Conservation (phyloP, 2,888 invertebrate genomes). For the Drosophila greeni region DNA sequence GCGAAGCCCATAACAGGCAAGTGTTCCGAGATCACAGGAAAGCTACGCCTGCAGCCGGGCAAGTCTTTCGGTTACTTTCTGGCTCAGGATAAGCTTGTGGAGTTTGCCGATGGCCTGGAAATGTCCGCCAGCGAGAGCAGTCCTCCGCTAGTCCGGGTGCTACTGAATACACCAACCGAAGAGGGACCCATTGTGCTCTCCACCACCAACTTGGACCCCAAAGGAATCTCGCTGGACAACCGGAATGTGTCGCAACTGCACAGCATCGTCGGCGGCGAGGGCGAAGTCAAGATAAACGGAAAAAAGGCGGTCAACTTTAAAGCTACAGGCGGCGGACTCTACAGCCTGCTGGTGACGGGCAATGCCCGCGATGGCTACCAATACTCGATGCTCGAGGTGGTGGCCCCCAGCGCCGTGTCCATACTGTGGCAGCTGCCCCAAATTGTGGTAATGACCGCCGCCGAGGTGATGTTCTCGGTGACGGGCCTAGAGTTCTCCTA, state of each 20-base stretch:
- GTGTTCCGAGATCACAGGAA: slow-evolving; percentile 60
- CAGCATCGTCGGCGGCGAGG: slow-evolving; percentile 54
- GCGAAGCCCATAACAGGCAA: slow-evolving; percentile 61
- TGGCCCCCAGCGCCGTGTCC: slow-evolving; percentile 86
- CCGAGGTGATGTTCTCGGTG: slow-evolving; percentile 97
- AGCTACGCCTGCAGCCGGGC: slow-evolving; percentile 62
- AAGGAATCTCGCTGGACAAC: slow-evolving; percentile 30
- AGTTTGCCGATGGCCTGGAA: slow-evolving; percentile 71
- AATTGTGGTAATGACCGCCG: slow-evolving; percentile 93
- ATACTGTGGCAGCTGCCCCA: slow-evolving; percentile 92
- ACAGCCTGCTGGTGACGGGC: slow-evolving; percentile 80
- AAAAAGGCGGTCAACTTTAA: slow-evolving; percentile 62
- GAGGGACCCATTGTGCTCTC: slow-evolving; percentile 57
- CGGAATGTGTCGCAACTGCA: slow-evolving; percentile 61
- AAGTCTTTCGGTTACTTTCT: slow-evolving; percentile 75
- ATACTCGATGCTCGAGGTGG: slow-evolving; percentile 72
- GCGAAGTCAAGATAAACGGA: slow-evolving; percentile 55
- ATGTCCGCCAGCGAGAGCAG: slow-evolving; percentile 70
- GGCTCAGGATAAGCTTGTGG: slow-evolving; percentile 47
- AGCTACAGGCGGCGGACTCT: slow-evolving; percentile 84
- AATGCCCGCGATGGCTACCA: slow-evolving; percentile 74
- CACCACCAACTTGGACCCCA: slow-evolving; percentile 24
- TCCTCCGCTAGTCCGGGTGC: slow-evolving; percentile 74
- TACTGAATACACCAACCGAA: slow-evolving; percentile 68
- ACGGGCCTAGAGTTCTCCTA: slow-evolving; percentile 98